Conservation (phyloP, 2,888 invertebrate species). For the Zelleria hepariella region DNA sequence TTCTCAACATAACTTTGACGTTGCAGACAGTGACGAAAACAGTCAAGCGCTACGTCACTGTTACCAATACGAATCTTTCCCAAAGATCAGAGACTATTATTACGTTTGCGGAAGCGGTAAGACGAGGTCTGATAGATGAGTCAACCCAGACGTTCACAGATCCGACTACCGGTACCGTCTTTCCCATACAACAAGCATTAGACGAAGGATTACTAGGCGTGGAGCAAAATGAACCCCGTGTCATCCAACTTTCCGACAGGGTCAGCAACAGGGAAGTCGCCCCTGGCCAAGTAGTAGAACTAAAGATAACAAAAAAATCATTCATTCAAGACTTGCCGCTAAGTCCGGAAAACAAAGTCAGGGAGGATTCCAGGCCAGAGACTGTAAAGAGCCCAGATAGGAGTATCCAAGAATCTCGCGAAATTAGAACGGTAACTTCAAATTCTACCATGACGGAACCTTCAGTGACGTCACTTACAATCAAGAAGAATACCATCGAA, state of each 20-base stretch:
- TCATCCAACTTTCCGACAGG: constrained; percentile 52
- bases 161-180: constrained; percentile 78
- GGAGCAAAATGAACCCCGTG: constrained; percentile 65
- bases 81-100: constrained; percentile 73
- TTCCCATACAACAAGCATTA: constrained; percentile 84
- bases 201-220: constrained; percentile 80
- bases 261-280: constrained; percentile 46
- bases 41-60: constrained; percentile 85
- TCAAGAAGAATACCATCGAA: constrained; percentile 80
- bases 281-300: constrained; percentile 63
- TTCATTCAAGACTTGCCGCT: constrained; percentile 59
- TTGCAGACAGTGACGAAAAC: constrained; percentile 90
- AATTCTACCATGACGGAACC: constrained; percentile 57
- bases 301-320: constrained; percentile 67
- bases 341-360: constrained; percentile 62
- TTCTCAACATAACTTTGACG: constrained; percentile 89
- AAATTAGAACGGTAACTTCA: constrained; percentile 53
- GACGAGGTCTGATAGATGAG: constrained; percentile 85
- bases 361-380: constrained; percentile 67
- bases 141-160: constrained; percentile 82
- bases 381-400: constrained; percentile 73
- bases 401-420: constrained; percentile 35
- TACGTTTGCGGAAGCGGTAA: constrained; percentile 84
- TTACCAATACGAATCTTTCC: constrained; percentile 75
- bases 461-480: constrained; percentile 59